phyloP scores from a whole-genome alignment of 1,140 invertebrate species.

The Drosophila lini region DNA sequence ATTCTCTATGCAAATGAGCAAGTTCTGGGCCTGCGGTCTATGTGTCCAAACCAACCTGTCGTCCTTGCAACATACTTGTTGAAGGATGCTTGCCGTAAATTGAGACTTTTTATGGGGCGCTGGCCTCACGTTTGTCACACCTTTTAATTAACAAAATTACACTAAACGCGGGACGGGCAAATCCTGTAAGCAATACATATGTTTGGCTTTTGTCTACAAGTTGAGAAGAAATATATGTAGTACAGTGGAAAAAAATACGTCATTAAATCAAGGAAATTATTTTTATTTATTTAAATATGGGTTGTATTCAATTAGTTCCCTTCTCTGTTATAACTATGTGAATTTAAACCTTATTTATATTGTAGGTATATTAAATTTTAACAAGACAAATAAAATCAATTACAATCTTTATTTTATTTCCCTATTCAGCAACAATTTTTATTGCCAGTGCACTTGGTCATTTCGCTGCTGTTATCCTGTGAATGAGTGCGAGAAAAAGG shows the following conservation, averaged over 20 bases:
- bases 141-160: constrained; percentile 75
- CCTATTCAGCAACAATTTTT: not conserved
- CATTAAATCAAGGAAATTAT: not conserved
- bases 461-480: constrained; percentile 52
- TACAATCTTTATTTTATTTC: not conserved
- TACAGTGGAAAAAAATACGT: not conserved
- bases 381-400: no score
- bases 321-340: not conserved
- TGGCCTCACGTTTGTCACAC: constrained; percentile 50
- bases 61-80: constrained; percentile 32
- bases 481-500: constrained; percentile 9
- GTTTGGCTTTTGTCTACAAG: not conserved
- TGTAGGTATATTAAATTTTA: not conserved
- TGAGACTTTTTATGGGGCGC: constrained; percentile 37
- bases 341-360: not conserved
- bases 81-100: constrained; percentile 49
- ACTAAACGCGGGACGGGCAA: constrained; percentile 5
- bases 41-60: constrained; percentile 28
- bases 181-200: constrained; percentile 22
- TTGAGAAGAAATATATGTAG: not conserved
- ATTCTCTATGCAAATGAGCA: constrained; percentile 61
- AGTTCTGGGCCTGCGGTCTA: constrained; percentile 17
- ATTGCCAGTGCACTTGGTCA: constrained; percentile 22
- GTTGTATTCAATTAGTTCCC: not conserved
- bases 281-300: not conserved